Conservation (phyloP, 2,113 vertebrate species). For the Chroicocephalus ridibundus region DNA sequence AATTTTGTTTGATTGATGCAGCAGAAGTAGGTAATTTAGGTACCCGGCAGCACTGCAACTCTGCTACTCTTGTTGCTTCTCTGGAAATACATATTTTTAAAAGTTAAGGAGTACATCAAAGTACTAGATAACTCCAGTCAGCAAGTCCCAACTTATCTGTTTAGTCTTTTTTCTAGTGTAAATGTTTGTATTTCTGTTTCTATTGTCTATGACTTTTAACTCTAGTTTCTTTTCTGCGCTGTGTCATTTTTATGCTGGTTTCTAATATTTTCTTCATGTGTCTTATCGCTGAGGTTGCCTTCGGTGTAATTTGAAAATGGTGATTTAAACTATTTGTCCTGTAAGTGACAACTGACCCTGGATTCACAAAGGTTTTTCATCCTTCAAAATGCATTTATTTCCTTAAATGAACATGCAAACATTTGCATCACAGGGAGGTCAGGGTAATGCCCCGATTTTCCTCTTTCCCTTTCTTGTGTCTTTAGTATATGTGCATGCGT, state of each 20-base stretch:
- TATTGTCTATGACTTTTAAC: conserved; percentile 55
- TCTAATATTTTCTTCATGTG: neutral
- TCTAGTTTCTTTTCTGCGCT: conserved; percentile 23
- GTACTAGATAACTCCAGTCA: conserved; percentile 50
- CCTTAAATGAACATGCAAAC: neutral
- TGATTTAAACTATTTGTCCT: neutral
- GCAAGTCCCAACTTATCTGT: conserved; percentile 76
- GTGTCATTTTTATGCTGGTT: neutral
- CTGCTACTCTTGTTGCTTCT: conserved; percentile 21
- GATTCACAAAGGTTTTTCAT: neutral
- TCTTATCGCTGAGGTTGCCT: neutral
- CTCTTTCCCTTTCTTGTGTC: neutral
- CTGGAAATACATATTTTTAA: conserved; percentile 49
- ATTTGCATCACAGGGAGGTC: neutral
- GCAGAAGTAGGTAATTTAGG: neutral
- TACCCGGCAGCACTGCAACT: neutral
- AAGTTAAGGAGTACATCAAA: conserved; percentile 57
- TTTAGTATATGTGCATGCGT: neutral
- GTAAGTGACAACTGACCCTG: neutral
- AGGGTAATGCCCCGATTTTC: neutral
- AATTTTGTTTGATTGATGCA: neutral
- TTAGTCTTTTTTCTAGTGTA: conserved; percentile 71
- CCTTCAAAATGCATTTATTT: neutral
- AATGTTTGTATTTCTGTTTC: conserved; percentile 73
- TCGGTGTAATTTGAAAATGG: neutral